phyloP scores from a whole-genome alignment of 2,113 vertebrate genomes.

The Lates calcarifer region DNA sequence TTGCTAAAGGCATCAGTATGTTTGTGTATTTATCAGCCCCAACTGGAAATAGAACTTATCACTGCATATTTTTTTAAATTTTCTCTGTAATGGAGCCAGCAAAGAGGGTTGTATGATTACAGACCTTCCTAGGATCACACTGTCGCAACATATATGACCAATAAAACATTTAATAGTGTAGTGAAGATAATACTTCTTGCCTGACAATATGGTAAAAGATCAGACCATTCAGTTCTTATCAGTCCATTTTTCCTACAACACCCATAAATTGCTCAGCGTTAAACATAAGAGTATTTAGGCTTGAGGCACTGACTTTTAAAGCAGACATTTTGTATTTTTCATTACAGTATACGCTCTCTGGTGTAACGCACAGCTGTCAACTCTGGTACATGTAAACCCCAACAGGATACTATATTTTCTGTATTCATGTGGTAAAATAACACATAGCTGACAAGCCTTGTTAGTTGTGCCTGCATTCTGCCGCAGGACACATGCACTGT shows the following conservation, averaged over 20 bases:
- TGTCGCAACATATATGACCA: not conserved
- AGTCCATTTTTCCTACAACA: conserved; percentile 4
- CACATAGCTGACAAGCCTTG: not conserved
- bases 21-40: not conserved
- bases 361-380: not conserved
- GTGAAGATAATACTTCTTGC: conserved; percentile 23
- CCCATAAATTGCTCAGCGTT: conserved; percentile 17
- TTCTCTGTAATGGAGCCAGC: too few species aligned
- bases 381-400: not conserved
- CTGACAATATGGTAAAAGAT: not conserved
- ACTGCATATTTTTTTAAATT: not conserved
- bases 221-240: not conserved
- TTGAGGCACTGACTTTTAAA: not conserved
- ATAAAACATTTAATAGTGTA: conserved; percentile 31
- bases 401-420: not conserved
- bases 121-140: not conserved
- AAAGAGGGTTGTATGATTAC: not conserved
- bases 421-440: not conserved
- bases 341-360: not conserved
- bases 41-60: not conserved
- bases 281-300: not conserved
- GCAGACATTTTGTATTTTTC: not conserved
- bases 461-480: not conserved
- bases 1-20: not conserved
- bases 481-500: conserved; percentile 25